Conservation (phyloP, 1,140 invertebrate genomes). For the Sinonovacula constricta region DNA sequence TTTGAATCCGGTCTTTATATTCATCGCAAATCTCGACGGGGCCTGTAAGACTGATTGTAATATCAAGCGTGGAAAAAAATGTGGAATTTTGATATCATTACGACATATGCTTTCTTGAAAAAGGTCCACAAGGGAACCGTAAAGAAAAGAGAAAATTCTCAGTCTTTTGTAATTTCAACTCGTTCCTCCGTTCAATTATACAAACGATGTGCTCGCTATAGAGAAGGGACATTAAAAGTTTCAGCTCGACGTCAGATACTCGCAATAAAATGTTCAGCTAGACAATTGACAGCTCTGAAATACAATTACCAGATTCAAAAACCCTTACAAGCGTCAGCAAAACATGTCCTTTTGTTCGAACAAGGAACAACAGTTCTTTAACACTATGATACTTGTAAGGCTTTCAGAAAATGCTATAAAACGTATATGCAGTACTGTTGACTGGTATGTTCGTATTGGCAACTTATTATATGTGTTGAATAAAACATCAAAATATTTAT, state of each 20-base stretch:
- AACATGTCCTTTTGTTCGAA: too few species aligned
- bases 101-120: neutral
- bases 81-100: neutral
- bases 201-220: neutral
- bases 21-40: neutral
- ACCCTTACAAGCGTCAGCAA: too few species aligned
- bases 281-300: too few species aligned
- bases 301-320: too few species aligned
- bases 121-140: neutral
- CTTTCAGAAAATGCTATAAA: too few species aligned
- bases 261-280: neutral
- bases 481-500: too few species aligned
- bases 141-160: neutral
- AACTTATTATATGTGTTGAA: too few species aligned
- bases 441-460: too few species aligned
- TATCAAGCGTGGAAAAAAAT: neutral
- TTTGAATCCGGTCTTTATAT: neutral
- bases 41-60: neutral
- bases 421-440: too few species aligned
- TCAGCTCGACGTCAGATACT: neutral
- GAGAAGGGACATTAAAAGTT: neutral
- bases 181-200: neutral
- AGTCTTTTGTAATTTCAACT: constrained; percentile 1
- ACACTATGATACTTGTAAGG: too few species aligned
- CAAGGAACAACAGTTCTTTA: too few species aligned